A percentile compares a stretch with the other conserved stretches of the same genome.
phyloP scores from a whole-genome alignment of 2,888 invertebrate genomes.

The Cephus nigrinus region DNA sequence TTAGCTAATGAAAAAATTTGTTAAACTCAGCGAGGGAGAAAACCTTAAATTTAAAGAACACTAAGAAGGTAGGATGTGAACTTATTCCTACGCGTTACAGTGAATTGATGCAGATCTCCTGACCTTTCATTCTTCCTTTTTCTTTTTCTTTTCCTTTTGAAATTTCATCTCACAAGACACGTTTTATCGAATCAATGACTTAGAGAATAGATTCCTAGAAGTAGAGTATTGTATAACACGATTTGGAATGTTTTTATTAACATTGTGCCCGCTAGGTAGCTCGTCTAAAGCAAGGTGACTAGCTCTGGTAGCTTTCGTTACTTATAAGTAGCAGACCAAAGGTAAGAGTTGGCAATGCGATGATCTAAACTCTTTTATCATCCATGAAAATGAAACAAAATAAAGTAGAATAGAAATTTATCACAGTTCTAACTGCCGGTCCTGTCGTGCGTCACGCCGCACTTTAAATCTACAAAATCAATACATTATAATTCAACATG shows the following conservation, averaged over 20 bases:
- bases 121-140: no score
- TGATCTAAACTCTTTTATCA: background rate
- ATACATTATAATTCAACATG: background rate
- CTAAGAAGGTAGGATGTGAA: constrained; percentile 25
- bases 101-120: background rate
- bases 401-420: constrained; percentile 41
- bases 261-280: constrained; percentile 20
- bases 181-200: constrained; percentile 10
- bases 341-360: constrained; percentile 19
- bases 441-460: constrained; percentile 20
- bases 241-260: constrained; percentile 17
- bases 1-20: constrained; percentile 17
- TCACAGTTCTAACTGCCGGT: constrained; percentile 49
- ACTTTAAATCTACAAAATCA: background rate
- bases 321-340: constrained; percentile 11
- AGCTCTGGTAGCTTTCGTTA: background rate
- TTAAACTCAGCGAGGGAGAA: constrained; percentile 34
- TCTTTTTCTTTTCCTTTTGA: background rate
- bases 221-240: constrained; percentile 13
- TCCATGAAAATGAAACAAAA: constrained; percentile 25
- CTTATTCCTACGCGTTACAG: background rate
- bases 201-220: constrained; percentile 11
- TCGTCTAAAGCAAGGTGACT: constrained; percentile 10
- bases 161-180: background rate
- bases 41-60: constrained; percentile 42